Percentiles rank a stretch among this genome's conserved stretches.
These are phyloP conservation scores for Eurois occulta DNA, from an alignment of 2,888 invertebrate species.

Conservation along the genomic window DNA sequence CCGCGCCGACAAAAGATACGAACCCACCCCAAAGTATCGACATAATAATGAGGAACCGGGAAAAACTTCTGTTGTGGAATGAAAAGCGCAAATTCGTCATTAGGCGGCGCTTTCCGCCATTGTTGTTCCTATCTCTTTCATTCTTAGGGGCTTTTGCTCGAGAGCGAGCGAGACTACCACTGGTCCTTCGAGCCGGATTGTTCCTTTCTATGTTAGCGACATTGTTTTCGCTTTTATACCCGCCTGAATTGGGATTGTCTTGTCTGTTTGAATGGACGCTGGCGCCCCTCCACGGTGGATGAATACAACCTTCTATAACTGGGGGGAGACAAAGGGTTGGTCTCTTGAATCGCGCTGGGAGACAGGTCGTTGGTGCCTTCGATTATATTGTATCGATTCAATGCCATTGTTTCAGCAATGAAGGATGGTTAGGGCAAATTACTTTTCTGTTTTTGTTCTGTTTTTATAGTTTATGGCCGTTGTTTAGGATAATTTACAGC, in stretches of 20 bases:
- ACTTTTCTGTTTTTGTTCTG: slow-evolving; percentile 85
- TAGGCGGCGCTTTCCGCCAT: slow-evolving; percentile 90
- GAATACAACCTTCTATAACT: slow-evolving; percentile 89
- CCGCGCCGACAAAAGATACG: slow-evolving; percentile 82
- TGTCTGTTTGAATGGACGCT: slow-evolving; percentile 89
- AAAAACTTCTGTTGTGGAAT: slow-evolving; percentile 91
- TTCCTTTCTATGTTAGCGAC: slow-evolving; percentile 90
- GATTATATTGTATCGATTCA: slow-evolving; percentile 90
- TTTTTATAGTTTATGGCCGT: slow-evolving; percentile 60
- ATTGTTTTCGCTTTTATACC: slow-evolving; percentile 90
- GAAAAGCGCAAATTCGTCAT: slow-evolving; percentile 91
- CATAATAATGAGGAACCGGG: slow-evolving; percentile 90
- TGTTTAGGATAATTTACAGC: slow-evolving; percentile 13
- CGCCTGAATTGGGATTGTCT: slow-evolving; percentile 90
- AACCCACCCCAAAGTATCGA: slow-evolving; percentile 88
- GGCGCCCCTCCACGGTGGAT: slow-evolving; percentile 89
- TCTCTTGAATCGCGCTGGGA: slow-evolving; percentile 89
- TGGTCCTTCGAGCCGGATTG: slow-evolving; percentile 89
- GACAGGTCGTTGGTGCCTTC: slow-evolving; percentile 89
- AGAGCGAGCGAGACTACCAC: slow-evolving; percentile 81
- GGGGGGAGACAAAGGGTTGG: slow-evolving; percentile 90
- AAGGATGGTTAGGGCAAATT: slow-evolving; percentile 90
- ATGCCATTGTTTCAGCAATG: slow-evolving; percentile 86
- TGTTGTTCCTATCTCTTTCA: slow-evolving; percentile 82
- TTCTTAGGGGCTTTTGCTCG: slow-evolving; percentile 63